Evolutionary conservation across 2,888 invertebrate genomes (phyloP), one percentile per base, ranked within the genome.

Genomic region (Drosophila gaucha): DNA sequence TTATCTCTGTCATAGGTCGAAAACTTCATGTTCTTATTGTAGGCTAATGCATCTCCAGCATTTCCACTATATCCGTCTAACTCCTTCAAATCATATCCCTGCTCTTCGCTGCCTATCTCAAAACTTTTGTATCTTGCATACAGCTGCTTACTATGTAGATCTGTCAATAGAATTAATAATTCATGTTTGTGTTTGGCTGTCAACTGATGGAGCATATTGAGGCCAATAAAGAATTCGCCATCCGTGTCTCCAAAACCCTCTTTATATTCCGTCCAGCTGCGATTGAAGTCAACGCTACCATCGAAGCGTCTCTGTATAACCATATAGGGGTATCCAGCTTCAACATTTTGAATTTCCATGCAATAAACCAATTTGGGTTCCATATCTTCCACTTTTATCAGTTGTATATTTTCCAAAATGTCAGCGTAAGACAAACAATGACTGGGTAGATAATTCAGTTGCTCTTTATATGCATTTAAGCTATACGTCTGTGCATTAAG

Each of bases 211-310:
- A 68, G 24, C 5, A 1, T 9, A 1, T 47, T 26, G 1, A 60
- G 41, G 0, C 60, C 67, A 14, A 68, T 51, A n/a, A 68, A 68
- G 18, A 36, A 51, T 12, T 68, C 60, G 6, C 36, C 22, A 9
- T 10, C 1, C 3, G 18, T 0, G 22, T 35, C 1, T 1, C 66
- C 66, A 18, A 68, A 55, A 2, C 60, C 60, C 0, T 46, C 8
- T 6, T 18, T 47, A 8, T 41, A 47, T 5, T 51, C 66, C 6
- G 12, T 6, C 66, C 66, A 60, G 22, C 39, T 60, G 8, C 50
- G 43, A 22, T 67, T 60, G 8, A 68, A 66, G 10, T 51, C 8
- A 1, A 31, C 51, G 3, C 2, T 24, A 1, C 38, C 43, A 31
- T 54, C 33, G 1, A 14, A 18, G 3, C 58, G 65, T 8, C 22